Conservation (phyloP, 2,797 vertebrate genomes). For the Sciurus vulgaris region DNA sequence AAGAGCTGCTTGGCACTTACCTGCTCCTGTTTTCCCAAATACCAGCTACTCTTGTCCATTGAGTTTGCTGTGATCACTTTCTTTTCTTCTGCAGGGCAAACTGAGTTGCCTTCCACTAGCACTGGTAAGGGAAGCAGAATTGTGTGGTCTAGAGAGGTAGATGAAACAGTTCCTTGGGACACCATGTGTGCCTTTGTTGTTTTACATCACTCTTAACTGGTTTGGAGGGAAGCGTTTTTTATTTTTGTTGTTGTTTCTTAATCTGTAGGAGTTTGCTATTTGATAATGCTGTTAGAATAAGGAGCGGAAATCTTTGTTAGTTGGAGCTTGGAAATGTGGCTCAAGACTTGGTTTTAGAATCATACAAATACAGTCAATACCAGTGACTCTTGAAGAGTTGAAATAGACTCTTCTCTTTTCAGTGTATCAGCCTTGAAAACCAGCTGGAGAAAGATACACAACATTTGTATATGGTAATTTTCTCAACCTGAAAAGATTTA, state of each 20-base stretch:
- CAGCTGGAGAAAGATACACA: background rate
- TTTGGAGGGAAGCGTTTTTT: background rate
- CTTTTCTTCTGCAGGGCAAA: background rate
- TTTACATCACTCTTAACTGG: background rate
- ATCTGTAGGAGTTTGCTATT: constrained; percentile 3
- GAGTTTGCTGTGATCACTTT: background rate
- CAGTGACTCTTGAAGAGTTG: background rate
- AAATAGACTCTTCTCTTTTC: background rate
- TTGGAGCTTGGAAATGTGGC: background rate
- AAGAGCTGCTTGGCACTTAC: background rate
- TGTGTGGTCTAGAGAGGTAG: background rate
- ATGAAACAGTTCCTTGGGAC: background rate
- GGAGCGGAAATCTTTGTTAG: background rate
- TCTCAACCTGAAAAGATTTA: background rate
- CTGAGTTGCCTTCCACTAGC: too few relatives aligned
- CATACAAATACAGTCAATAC: background rate
- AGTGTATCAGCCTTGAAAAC: background rate
- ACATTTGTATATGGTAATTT: background rate
- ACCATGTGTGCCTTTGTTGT: background rate
- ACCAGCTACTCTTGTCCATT: background rate
- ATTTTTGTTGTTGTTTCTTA: background rate
- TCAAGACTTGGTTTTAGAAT: background rate
- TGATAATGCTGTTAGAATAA: constrained; percentile 13
- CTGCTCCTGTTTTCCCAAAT: background rate
- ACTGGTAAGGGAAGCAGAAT: background rate